These are phyloP conservation scores for Philantomba maxwellii DNA, from an alignment of 2,113 vertebrate species.

Conservation along the genomic window DNA sequence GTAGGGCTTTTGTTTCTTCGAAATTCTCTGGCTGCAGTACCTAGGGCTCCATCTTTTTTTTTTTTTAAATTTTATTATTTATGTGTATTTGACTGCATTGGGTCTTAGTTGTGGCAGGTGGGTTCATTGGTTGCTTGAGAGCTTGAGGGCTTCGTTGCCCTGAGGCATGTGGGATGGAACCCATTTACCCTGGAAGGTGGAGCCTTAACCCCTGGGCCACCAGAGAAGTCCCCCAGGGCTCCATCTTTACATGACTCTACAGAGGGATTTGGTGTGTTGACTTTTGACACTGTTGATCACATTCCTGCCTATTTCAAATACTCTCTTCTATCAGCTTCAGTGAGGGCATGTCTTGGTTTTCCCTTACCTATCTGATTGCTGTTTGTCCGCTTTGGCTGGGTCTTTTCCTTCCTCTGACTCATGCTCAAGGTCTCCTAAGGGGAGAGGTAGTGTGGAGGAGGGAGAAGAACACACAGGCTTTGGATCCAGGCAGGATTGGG, in stretches of 20 bases:
- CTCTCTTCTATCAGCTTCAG: not conserved
- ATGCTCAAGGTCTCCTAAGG: not conserved
- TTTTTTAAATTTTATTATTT: not conserved
- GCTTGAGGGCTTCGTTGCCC: not conserved
- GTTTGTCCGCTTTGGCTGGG: not conserved
- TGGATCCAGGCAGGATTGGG: not conserved
- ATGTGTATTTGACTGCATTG: not conserved
- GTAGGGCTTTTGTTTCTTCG: slow-evolving; percentile 21
- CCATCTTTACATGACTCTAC: not conserved
- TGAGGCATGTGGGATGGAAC: not conserved
- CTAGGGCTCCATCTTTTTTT: not conserved
- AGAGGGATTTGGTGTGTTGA: not conserved
- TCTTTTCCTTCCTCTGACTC: slow-evolving; percentile 29
- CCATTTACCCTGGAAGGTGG: not conserved
- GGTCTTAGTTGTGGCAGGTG: not conserved
- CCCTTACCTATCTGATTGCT: not conserved
- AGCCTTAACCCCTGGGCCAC: not conserved
- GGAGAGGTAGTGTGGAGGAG: not conserved
- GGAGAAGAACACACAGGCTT: not conserved
- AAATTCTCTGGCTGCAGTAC: not conserved
- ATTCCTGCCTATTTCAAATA: not conserved
- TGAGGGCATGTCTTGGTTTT: not conserved
- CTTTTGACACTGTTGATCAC: not conserved
- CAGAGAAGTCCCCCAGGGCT: not conserved
- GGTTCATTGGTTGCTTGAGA: not conserved